Evolutionary conservation across 2,113 vertebrate genomes (phyloP), one percentile per base, ranked within the genome.

Genomic region (Chauna torquata): DNA sequence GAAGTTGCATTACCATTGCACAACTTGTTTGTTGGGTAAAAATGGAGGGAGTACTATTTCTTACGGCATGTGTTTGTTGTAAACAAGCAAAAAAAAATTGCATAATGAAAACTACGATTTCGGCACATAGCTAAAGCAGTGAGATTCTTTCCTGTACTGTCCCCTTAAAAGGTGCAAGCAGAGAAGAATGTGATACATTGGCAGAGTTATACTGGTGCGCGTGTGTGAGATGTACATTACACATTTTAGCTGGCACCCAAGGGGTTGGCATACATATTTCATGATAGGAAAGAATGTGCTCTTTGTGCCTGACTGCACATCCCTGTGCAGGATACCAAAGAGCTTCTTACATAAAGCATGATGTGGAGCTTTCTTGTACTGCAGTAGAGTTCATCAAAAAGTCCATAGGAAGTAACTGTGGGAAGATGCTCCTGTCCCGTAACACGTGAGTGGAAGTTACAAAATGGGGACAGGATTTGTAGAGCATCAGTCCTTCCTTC

Each of bases 191-290:
- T 24, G 59, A 70, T 82, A 84, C 66, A 18, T 40, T 62, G 32
- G 44, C 65, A 61, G 54, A 88, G 44, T 74, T 61, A 36, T 27
- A 80, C n/a, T 74, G 82, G 65, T 0, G 15, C 5, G 12, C 27
- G 59, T 89, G 34, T 95, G 68, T 32, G 58, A 92, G 76, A 85
- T 79, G 72, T 70, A 38, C 66, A 89, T 95, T 49, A 42, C 61
- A 64, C 18, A 4, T 92, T 92, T 96, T 66, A 91, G 68, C 83
- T 94, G 92, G 78, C 86, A 93, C 88, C 94, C 88, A 86, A 70
- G 96, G 72, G 89, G 71, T 65, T 88, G 66, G 71, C 66, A 80
- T 96, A 58, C 92, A 96, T 96, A 95, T 96, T 92, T 96, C 69
- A 96, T 90, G 90, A 61, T n/a, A 57, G 69, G 91, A 50, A 76